Evolutionary conservation across 2,113 vertebrate species (phyloP), one percentile per base, ranked within the genome.

Genomic region (Chaetura pelagica): DNA sequence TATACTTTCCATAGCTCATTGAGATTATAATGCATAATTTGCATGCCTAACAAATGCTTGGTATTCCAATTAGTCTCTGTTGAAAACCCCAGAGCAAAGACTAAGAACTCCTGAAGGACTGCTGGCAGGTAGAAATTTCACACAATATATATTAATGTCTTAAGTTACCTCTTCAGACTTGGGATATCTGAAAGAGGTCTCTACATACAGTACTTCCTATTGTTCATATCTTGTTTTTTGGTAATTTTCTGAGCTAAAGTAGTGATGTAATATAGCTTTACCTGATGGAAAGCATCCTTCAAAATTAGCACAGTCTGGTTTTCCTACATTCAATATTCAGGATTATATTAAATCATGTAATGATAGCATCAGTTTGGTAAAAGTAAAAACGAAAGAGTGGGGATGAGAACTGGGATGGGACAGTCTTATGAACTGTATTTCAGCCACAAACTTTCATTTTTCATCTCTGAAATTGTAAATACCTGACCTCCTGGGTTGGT

Each of bases 11-110:
- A 12, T 68, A 87, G 26, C 49, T 94, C 26, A 51, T 6, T 82
- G 84, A 82, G 30, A 74, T 82, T 72, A 69, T 61, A 3, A 34
- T 74, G 68, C 26, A 40, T 88, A 67, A 91, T 92, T 95, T 88
- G 72, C 29, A 77, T 52, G 51, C 71, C 49, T 69, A 64, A 92
- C 93, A 90, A 95, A 93, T 94, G 95, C 94, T 93, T 29, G 34
- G 85, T 89, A 57, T 51, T 67, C 38, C 38, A 87, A 5, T 66
- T 55, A 88, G 38, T 30, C 32, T 62, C 29, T 72, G 40, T 24
- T 69, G 40, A 61, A 40, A 48, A 10, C 9, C n/a, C 6, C 23
- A 44, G 58, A 94, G 86, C 67, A 93, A 95, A 94, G 74, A 57
- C 2, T 4, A 72, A 35, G 10, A 78, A 38, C 24, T 95, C 59